Base-by-base conservation (phyloP, 2,113 vertebrate genomes). In the Todiramphus saurophagus region DNA sequence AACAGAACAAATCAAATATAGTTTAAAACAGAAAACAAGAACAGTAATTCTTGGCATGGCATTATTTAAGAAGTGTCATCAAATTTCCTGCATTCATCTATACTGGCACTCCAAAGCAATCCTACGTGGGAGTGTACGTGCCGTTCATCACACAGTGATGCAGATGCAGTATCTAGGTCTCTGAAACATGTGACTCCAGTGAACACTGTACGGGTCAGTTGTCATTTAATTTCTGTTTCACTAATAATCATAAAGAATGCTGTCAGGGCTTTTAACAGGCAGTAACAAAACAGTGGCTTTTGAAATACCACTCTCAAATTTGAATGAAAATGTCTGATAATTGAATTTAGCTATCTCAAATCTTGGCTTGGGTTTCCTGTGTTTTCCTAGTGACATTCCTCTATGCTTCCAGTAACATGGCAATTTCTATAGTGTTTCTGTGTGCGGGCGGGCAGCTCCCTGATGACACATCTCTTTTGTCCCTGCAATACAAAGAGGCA, bases 181-280 rank as follows among this genome's bases (percentile, higher is more conserved):
- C 84, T 0, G 1, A 41, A 89, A 31, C 85, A 89, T 46, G 83
- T 95, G 87, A 90, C 76, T 89, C 30, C 80, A 62, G 63, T 18
- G 60, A 96, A 72, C 78, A 14, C 18, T 53, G 82, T 8, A 91
- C 86, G 88, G 94, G 94, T 95, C 97, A 97, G 58, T 58, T 72
- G 89, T 19, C 76, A 64, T 94, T 96, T 96, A 63, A 97, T 95
- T 94, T 92, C 90, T 95, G 56, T 90, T 93, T 70, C 89, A 58
- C 91, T 96, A 94, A 97, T 95, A 96, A 97, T 91, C 91, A 94
- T 92, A 93, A 89, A 94, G 87, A 88, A 87, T 83, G 90, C 78
- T 83, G 87, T 41, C 91, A 92, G 90, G 63, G 0, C 86, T 95
- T 92, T 73, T 93, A 94, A 41, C 62, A 41, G 92, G n/a, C 82